Conservation (phyloP, 2,888 invertebrate genomes). For the Tipula helvola region DNA sequence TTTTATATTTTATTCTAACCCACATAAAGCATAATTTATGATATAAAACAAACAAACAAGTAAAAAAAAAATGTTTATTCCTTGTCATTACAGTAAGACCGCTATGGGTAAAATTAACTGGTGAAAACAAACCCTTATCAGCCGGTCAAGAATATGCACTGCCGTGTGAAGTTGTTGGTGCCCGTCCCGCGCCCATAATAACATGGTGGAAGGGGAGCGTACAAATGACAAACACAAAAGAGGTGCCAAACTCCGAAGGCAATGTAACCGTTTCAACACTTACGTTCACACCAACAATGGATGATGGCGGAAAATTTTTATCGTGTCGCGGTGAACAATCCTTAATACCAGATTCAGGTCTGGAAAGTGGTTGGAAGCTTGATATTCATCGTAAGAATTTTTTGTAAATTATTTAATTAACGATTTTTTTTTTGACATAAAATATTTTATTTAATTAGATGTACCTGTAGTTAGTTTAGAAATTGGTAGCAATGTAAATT, state of each 20-base stretch:
- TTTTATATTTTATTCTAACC: neutral
- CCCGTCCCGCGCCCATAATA: slow-evolving; percentile 50
- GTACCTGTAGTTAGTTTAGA: slow-evolving; percentile 59
- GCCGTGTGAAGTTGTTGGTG: slow-evolving; percentile 51
- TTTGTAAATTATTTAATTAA: slow-evolving; percentile 12
- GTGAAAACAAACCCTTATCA: slow-evolving; percentile 48
- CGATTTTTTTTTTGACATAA: neutral
- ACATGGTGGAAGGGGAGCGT: slow-evolving; percentile 54
- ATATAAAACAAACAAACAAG: neutral
- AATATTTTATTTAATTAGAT: slow-evolving; percentile 37
- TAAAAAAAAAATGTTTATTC: slow-evolving; percentile 8
- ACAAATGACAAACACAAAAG: slow-evolving; percentile 42
- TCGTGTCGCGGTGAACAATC: slow-evolving; percentile 39
- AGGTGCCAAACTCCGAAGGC: slow-evolving; percentile 45
- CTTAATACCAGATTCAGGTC: slow-evolving; percentile 39
- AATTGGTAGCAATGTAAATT: slow-evolving; percentile 60
- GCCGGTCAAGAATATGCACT: slow-evolving; percentile 50
- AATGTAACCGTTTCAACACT: slow-evolving; percentile 54
- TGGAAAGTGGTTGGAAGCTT: slow-evolving; percentile 52
- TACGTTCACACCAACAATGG: slow-evolving; percentile 48
- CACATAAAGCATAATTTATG: neutral
- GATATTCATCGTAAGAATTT: slow-evolving; percentile 49
- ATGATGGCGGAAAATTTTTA: slow-evolving; percentile 44
- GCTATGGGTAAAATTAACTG: slow-evolving; percentile 45
- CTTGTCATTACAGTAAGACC: slow-evolving; percentile 41